These are phyloP conservation scores for Taenioides sp. DNA, from an alignment of 2,797 vertebrate species.

Conservation along the genomic window DNA sequence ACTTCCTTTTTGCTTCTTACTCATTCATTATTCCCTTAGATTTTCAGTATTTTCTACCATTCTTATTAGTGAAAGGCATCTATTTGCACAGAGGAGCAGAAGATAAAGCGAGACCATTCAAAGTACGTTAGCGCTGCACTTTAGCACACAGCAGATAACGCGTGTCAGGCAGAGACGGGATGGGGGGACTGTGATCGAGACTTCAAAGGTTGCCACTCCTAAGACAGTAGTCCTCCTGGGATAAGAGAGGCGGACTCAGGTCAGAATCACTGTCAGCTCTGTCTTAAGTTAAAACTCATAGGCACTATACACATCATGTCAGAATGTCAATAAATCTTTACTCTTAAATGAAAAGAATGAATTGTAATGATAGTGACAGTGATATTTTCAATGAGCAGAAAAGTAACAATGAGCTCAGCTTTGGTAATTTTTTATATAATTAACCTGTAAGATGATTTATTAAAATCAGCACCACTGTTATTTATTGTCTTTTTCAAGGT, in stretches of 20 bases:
- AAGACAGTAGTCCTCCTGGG: conserved; percentile 23
- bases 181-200: conserved; percentile 33
- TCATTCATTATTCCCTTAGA: conserved; percentile 22
- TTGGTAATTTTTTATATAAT: too few relatives aligned
- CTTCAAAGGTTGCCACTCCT: conserved; percentile 37
- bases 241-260: conserved; percentile 30
- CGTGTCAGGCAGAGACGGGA: conserved; percentile 36
- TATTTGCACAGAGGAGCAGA: conserved; percentile 47
- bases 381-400: neutral
- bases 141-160: conserved; percentile 56
- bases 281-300: conserved; percentile 27
- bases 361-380: conserved; percentile 2
- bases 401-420: neutral
- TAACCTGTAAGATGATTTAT: neutral
- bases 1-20: conserved; percentile 35
- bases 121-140: conserved; percentile 63
- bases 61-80: conserved; percentile 39
- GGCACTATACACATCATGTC: conserved; percentile 21
- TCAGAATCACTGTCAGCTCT: conserved; percentile 40
- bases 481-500: conserved; percentile 18
- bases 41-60: conserved; percentile 22
- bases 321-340: conserved; percentile 23
- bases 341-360: conserved; percentile 13
- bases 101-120: conserved; percentile 46
- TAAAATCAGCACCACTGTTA: neutral